phyloP scores from a whole-genome alignment of 2,797 vertebrate species.

The Taeniopygia guttata region DNA sequence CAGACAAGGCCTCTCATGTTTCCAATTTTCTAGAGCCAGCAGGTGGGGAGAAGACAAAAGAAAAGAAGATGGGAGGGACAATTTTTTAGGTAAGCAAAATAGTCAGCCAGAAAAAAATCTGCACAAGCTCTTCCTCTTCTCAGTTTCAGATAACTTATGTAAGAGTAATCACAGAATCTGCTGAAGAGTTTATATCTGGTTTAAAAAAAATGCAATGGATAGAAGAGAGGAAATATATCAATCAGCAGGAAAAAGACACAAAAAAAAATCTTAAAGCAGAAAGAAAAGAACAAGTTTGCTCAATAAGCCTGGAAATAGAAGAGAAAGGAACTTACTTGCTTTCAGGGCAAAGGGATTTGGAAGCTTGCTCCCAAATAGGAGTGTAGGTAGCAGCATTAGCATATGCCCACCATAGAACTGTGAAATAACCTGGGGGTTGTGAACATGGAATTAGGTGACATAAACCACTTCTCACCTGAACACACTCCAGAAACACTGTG shows the following conservation, averaged over 20 bases:
- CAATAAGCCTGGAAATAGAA: background rate
- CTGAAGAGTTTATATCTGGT: background rate
- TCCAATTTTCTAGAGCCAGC: background rate
- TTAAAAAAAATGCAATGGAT: background rate
- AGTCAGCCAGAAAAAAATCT: background rate
- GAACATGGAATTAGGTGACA: background rate
- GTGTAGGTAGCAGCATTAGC: background rate
- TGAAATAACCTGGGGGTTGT: background rate
- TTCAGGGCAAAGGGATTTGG: background rate
- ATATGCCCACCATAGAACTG: background rate
- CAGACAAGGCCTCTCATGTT: constrained; percentile 23
- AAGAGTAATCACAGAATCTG: background rate
- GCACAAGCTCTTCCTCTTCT: background rate
- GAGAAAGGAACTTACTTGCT: background rate
- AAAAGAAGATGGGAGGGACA: background rate
- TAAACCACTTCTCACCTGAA: background rate
- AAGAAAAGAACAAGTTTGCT: background rate
- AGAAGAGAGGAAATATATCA: background rate
- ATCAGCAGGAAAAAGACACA: background rate
- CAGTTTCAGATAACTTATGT: background rate
- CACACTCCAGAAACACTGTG: background rate
- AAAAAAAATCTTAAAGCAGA: background rate
- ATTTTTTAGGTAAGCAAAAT: background rate
- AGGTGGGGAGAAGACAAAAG: background rate
- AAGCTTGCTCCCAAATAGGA: background rate